A percentile compares a stretch with the other conserved stretches of the same genome.
Evolutionary conservation across 1,140 invertebrate genomes (phyloP).

Genomic region (Protaetia brevitarsis): DNA sequence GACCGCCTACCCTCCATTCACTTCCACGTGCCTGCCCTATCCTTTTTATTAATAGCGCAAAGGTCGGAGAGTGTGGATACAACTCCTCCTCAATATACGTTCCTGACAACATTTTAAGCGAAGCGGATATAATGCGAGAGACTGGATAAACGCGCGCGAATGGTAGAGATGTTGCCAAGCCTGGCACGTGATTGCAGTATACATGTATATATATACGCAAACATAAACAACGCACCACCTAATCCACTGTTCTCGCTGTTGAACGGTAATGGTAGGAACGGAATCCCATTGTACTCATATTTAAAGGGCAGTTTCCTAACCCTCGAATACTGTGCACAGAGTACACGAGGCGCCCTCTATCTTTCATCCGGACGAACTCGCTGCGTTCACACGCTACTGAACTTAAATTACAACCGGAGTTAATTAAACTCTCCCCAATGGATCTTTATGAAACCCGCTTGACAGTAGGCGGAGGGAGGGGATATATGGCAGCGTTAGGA

Average conservation of each 20-base stretch:
- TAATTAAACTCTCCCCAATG: not conserved
- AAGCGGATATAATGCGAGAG: not conserved
- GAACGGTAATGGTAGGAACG: not conserved
- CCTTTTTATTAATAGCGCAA: not conserved
- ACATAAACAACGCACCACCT: not conserved
- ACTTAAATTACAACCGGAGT: constrained; percentile 8
- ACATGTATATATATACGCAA: not conserved
- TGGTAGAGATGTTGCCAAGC: not conserved
- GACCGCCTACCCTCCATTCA: not conserved
- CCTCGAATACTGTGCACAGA: not conserved
- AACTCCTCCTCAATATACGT: not conserved
- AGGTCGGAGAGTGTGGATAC: not conserved
- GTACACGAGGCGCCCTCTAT: not conserved
- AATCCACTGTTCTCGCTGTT: not conserved
- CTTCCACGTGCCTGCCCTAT: not conserved
- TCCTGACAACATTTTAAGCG: not conserved
- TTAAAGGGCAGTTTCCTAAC: constrained; percentile 12
- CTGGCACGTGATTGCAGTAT: not conserved
- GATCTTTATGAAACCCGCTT: not conserved
- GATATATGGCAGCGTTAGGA: too few species aligned
- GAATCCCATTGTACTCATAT: constrained; percentile 16
- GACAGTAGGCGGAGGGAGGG: too few species aligned
- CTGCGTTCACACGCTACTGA: constrained; percentile 2
- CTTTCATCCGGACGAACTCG: not conserved
- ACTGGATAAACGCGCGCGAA: not conserved